Evolutionary conservation across 2,888 invertebrate species (phyloP).

Genomic region (Strigamia transsilvanica): DNA sequence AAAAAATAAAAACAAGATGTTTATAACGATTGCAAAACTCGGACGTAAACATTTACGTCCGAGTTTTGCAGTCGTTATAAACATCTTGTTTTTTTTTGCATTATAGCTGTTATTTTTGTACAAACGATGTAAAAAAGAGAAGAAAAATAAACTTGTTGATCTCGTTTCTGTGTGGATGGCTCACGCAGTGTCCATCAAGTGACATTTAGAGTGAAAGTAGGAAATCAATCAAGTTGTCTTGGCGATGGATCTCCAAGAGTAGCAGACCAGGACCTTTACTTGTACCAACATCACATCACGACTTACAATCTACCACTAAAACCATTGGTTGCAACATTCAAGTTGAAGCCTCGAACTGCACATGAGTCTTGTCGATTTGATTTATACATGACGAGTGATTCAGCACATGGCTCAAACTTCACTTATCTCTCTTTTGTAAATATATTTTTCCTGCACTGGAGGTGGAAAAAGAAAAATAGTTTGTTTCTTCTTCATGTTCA

Average conservation of each 20-base stretch:
- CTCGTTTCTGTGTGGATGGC: conserved; percentile 14
- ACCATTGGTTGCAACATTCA: conserved; percentile 1
- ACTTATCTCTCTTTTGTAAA: conserved; percentile 20
- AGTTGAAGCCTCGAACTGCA: background rate
- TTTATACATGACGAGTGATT: conserved; percentile 36
- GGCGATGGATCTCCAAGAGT: conserved; percentile 44
- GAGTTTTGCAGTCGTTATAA: too few relatives aligned
- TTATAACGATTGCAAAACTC: background rate
- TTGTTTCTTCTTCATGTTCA: conserved; percentile 15
- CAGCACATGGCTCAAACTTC: conserved; percentile 33
- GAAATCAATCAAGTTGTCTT: conserved; percentile 46
- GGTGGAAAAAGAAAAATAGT: conserved; percentile 18
- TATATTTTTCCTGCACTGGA: background rate
- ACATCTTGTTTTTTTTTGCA: too few relatives aligned
- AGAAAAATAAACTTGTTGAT: conserved; percentile 44
- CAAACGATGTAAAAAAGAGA: background rate
- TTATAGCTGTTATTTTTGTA: conserved; percentile 6
- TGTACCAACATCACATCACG: conserved; percentile 24
- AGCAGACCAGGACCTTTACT: background rate
- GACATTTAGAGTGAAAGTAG: conserved; percentile 34
- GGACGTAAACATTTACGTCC: conserved; percentile 26
- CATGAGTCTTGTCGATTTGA: conserved; percentile 33
- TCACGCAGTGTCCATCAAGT: conserved; percentile 20
- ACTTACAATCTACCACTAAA: conserved; percentile 12
- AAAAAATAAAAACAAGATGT: too few relatives aligned